Evolutionary conservation across 2,888 invertebrate genomes (phyloP), one percentile per base, ranked within the genome.

Genomic region (Meta bourneti): DNA sequence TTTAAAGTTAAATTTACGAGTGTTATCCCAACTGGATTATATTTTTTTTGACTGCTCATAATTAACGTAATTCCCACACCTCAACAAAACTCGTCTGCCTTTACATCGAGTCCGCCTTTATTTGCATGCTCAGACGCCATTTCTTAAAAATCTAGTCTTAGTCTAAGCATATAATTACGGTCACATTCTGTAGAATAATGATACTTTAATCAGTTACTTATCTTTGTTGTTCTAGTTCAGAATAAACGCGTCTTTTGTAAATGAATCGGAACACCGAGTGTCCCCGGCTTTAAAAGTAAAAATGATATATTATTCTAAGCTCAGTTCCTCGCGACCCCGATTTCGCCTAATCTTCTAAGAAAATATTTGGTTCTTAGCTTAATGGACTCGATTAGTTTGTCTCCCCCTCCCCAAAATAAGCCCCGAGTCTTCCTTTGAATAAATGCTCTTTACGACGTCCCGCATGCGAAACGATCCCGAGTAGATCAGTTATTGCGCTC

Each of bases 281-380:
- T 48, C n/a, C 52, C 54, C 52, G 20, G 48, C 52, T 72, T 71
- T 74, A 74, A 20, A 54, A 84, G 74, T 84, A 84, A 75, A 84
- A 84, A 54, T 84, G 75, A 74, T 75, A 61, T 84, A 84, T 84
- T 84, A 84, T 84, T 84, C 84, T 75, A 20, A 75, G 74, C 34
- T 71, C 19, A 19, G 34, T 20, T 19, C 84, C 16, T 54, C 52
- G 1, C 16, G 61, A 61, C 61, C 74, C 48, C 34, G 74, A 82
- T 72, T 75, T 74, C 61, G 19, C 48, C 74, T 84, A 84, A 84
- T 84, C 84, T 84, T 75, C 84, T 84, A 84, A 84, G 84, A 84
- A 84, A 84, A 84, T 84, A 84, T 84, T 74, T 84, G 84, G 75
- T 84, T 84, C 74, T 84, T 74, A 84, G 74, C 84, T 75, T 84